These are phyloP conservation scores for Sarcophaga peregrina DNA, from an alignment of 1,140 invertebrate species.

Conservation along the genomic window DNA sequence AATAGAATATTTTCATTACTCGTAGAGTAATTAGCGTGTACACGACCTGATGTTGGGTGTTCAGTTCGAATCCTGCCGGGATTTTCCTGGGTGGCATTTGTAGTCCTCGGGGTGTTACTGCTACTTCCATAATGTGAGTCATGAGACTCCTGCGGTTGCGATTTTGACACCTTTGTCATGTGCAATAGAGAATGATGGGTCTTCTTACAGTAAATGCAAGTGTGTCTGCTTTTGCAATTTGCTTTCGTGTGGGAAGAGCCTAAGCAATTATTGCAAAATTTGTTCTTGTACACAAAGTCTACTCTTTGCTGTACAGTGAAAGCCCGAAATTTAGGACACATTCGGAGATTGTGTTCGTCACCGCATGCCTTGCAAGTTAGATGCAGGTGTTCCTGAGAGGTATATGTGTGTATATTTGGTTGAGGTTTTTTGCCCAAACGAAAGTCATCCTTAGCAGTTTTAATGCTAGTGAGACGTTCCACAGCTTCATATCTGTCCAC, in stretches of 20 bases:
- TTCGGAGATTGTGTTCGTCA: neutral
- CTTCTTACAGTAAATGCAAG: neutral
- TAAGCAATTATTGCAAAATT: slow-evolving; percentile 22
- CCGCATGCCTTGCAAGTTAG: neutral
- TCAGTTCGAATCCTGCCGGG: neutral
- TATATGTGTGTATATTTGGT: neutral
- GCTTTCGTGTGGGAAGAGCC: too few species aligned
- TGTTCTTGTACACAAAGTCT: slow-evolving; percentile 3
- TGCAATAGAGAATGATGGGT: slow-evolving; percentile 4
- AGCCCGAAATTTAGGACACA: neutral
- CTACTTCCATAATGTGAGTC: too few species aligned
- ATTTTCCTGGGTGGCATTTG: neutral
- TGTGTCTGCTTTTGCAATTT: neutral
- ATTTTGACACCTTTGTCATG: neutral
- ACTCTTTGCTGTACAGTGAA: neutral
- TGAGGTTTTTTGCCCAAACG: neutral
- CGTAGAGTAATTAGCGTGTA: neutral
- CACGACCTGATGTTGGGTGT: neutral
- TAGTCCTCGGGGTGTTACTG: neutral
- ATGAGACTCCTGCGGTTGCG: too few species aligned
- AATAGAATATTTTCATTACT: slow-evolving; percentile 9
- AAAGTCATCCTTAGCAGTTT: neutral
- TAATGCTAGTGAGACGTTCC: neutral
- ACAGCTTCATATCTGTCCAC: slow-evolving; percentile 11
- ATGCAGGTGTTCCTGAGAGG: slow-evolving; percentile 2